Conservation (phyloP, 2,113 vertebrate genomes). For the Mustela nigripes region DNA sequence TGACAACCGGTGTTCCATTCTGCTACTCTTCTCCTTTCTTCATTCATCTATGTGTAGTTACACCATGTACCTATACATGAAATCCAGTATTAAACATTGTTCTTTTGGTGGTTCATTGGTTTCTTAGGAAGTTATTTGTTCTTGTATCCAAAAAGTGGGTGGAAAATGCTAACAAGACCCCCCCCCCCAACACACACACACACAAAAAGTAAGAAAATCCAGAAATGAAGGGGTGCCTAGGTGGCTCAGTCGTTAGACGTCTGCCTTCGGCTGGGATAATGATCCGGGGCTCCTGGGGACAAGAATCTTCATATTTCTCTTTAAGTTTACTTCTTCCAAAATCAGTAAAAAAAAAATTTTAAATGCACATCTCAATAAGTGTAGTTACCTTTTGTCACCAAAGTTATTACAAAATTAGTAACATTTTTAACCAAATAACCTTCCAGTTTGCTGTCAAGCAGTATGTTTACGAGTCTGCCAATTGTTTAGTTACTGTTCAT, state of each 20-base stretch:
- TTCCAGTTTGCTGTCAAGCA: slow-evolving; percentile 50
- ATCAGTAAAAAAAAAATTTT: not conserved
- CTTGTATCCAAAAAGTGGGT: slow-evolving; percentile 55
- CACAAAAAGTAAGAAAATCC: slow-evolving; percentile 10
- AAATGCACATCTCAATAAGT: not conserved
- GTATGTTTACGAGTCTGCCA: slow-evolving; percentile 5
- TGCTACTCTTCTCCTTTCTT: slow-evolving; percentile 61
- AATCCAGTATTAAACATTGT: not conserved
- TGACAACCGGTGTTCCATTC: not conserved
- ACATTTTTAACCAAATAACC: slow-evolving; percentile 44
- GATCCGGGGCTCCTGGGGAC: not conserved
- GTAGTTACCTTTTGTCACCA: not conserved
- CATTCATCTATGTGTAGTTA: slow-evolving; percentile 22
- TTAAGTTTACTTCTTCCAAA: not conserved
- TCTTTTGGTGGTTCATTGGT: not conserved
- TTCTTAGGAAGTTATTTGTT: slow-evolving; percentile 8
- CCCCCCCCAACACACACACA: too few relatives aligned
- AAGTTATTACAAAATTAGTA: not conserved
- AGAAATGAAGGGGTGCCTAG: slow-evolving; percentile 23
- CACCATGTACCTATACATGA: slow-evolving; percentile 23
- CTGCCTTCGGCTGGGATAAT: too few relatives aligned
- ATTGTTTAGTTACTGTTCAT: not conserved
- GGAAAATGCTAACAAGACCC: not conserved
- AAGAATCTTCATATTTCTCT: not conserved
- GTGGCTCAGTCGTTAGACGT: too few relatives aligned